Conservation (phyloP, 2,113 vertebrate species). For the Tricholaema leucomelas region DNA sequence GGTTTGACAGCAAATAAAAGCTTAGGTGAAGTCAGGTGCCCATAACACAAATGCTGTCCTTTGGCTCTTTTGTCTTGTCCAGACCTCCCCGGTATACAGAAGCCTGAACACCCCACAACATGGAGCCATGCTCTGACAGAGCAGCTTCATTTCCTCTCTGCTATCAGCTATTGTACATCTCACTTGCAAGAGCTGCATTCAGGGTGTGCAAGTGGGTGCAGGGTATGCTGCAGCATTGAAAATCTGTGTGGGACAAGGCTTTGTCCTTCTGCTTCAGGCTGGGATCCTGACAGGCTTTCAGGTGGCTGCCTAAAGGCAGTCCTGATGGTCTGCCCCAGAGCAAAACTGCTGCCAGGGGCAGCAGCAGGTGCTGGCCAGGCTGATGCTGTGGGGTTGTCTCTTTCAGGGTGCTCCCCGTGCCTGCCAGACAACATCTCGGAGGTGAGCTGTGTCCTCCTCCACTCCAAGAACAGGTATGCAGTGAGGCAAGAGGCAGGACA, state of each 20-base stretch:
- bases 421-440: background rate
- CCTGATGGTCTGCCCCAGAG: background rate
- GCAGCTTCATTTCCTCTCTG: background rate
- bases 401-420: background rate
- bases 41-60: fast-evolving
- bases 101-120: background rate
- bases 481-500: background rate
- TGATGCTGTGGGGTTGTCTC: background rate
- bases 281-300: background rate
- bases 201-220: background rate
- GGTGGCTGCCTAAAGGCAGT: background rate
- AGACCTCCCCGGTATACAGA: background rate
- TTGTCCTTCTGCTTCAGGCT: background rate
- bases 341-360: background rate
- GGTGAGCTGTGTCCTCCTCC: background rate
- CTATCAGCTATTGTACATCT: background rate
- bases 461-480: background rate
- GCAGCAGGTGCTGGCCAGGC: background rate
- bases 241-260: fast-evolving
- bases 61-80: background rate
- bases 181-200: background rate
- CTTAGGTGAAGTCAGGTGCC: background rate
- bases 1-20: background rate
- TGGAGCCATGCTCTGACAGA: background rate
- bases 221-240: background rate